Base-by-base conservation (phyloP, 2,888 invertebrate species). In the Tenthredo scrophulariae region DNA sequence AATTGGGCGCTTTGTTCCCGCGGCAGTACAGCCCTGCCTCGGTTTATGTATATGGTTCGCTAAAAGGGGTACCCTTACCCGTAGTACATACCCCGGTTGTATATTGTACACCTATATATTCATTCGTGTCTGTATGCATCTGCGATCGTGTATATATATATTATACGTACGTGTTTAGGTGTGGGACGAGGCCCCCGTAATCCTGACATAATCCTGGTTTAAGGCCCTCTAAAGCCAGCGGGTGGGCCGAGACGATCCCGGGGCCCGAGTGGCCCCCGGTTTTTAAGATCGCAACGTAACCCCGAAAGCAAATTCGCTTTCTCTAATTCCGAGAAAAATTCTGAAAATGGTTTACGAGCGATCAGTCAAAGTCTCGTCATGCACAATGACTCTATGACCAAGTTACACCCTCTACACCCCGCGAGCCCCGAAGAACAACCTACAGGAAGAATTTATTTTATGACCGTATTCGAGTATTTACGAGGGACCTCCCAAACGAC, bases 311-410 rank as follows among this genome's bases (percentile, higher is more conserved):
- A 88, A 89, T 88, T 89, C 86, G 88, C 89, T 89, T 88, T 88
- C 89, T 86, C 89, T 88, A 86, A 85, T 91, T 91, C 90, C 87
- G 84, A 89, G 91, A 91, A 91, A 88, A 86, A 87, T 87, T 87
- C 86, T 86, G 88, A 84, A 87, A 88, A 86, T 88, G 90, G 89
- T 92, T 92, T 92, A 92, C 89, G 91, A 91, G 88, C 91, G 90
- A 91, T 92, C 91, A 90, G 91, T 92, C 92, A 92, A 91, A 92
- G 90, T 91, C 90, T 92, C 91, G 92, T 92, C 92, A 90, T 87
- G 89, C 89, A 89, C 91, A 90, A 89, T 90, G 90, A 91, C 90
- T 88, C 88, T 85, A 82, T 86, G 88, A 88, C 88, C 86, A 85
- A 89, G 88, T 88, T 90, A 88, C 90, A 88, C 89, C 90, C 89